Evolutionary conservation across 2,888 invertebrate species (phyloP), one percentile per base, ranked within the genome.

Genomic region (Trachelus iudaicus): DNA sequence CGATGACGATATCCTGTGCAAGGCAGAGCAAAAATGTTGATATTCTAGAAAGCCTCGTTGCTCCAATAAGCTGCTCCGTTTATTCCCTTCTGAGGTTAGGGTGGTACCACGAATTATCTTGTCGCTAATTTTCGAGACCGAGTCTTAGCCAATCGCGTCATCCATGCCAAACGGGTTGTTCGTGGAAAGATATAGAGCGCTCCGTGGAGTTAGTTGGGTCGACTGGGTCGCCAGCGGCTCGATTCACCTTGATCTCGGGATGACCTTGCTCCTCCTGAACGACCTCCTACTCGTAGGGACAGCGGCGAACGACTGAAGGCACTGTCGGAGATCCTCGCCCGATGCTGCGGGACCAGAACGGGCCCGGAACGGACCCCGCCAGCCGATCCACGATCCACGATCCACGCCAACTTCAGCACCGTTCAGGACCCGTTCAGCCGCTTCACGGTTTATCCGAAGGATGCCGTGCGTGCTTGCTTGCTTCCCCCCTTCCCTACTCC

Each of bases 291-390:
- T 87, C 87, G 86, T 85, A 87, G 88, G 87, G 87, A 88, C 88
- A 87, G 86, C 90, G 87, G 88, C 89, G 89, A 87, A 85, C 89
- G 89, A 91, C 90, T 90, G 90, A 89, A 88, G 88, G 86, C 86
- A 84, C 77, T 75, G 71, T 84, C 78, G 84, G 83, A 80, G 80
- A 82, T 86, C 85, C 86, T 85, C 85, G 84, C 82, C 85, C 85
- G 83, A 83, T 83, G 82, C 82, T 83, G 83, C 83, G 84, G 69
- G 82, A 75, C 79, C 84, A 69, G 84, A 79, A 79, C 76, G 80
- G 81, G 81, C 79, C 79, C 78, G 79, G 82, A 82, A 81, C 83
- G 83, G 79, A 75, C 83, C 80, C 82, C 81, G 83, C 83, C 75
- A 69, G 69, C 79, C 69, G 68, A 73, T 75, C 73, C 82, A 82